Evolutionary conservation across 2,113 vertebrate genomes (phyloP), one percentile per base, ranked within the genome.

Genomic region (Electrona antarctica): DNA sequence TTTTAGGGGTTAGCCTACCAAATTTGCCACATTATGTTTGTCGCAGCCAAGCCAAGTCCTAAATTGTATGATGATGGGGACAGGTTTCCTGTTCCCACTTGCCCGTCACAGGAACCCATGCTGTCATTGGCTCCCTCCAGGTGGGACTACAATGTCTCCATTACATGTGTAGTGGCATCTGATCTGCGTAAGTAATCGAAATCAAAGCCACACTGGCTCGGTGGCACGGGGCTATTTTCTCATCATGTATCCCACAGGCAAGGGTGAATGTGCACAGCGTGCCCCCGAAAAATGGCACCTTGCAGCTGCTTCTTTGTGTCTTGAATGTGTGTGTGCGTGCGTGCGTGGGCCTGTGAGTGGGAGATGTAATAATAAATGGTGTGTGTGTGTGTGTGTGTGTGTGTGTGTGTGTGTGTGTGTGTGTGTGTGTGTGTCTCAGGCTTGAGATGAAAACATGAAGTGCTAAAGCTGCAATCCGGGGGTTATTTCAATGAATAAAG

Each of bases 101-200:
- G 67, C 67, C 62, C 73, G 60, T 82, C 81, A 77, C 67, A 71
- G 79, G 65, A 77, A 74, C 74, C 51, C 55, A 74, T 47, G 68
- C 72, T 64, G 69, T 78, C 74, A 73, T 83, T 85, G 71, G 11
- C 70, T 76, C 12, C 6, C 66, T 77, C 84, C 77, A 76, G 74
- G 70, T 64, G 87, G 69, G 72, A 80, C 70, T 46, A 73, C 74
- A 71, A 84, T 80, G 76, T 77, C 73, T 76, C 65, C 71, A 82
- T 80, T 82, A 82, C 51, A 11, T 76, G 74, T 76, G 78, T 63
- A 79, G 76, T 79, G 71, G 76, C 55, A 71, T 47, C 61, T 76
- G 68, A 63, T 75, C 78, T 83, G 77, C 74, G 62, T 63, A 41
- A 9, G 64, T 13, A 47, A 15, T 46, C 33, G 12, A 41, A 41